phyloP scores from a whole-genome alignment of 2,113 vertebrate genomes.

The Tupaia tana region DNA sequence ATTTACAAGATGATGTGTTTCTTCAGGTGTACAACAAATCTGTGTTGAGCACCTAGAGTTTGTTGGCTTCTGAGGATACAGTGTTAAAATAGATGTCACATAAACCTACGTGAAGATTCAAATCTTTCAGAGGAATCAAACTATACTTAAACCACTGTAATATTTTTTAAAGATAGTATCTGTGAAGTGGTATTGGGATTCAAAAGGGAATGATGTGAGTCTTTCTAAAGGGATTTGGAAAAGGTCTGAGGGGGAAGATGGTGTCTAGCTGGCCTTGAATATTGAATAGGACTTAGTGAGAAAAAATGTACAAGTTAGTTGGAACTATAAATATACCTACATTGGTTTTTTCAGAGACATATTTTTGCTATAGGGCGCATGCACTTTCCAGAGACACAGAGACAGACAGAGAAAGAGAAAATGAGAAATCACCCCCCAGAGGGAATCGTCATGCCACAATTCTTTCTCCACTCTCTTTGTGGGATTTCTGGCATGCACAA shows the following conservation, averaged over 20 bases:
- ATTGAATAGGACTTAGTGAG: not conserved
- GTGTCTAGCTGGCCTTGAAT: not conserved
- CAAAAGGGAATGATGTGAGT: not conserved
- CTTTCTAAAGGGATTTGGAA: not conserved
- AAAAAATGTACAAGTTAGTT: accelerated
- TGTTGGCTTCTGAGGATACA: not conserved
- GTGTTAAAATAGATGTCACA: not conserved
- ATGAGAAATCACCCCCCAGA: too few relatives aligned
- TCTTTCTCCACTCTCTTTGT: too few relatives aligned
- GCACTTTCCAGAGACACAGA: too few relatives aligned
- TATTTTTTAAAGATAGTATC: not conserved
- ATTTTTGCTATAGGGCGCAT: too few relatives aligned
- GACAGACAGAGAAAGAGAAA: too few relatives aligned
- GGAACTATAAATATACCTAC: not conserved
- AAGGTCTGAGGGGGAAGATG: not conserved
- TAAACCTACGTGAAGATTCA: not conserved
- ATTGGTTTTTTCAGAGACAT: not conserved
- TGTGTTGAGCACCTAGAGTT: not conserved
- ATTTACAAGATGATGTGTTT: not conserved
- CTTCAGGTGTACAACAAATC: not conserved
- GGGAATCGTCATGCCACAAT: too few relatives aligned
- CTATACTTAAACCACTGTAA: not conserved
- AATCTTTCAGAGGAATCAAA: not conserved
- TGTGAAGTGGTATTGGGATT: not conserved
- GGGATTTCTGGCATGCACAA: too few relatives aligned